phyloP scores from a whole-genome alignment of 2,797 vertebrate genomes.

The Danio tinwini region DNA sequence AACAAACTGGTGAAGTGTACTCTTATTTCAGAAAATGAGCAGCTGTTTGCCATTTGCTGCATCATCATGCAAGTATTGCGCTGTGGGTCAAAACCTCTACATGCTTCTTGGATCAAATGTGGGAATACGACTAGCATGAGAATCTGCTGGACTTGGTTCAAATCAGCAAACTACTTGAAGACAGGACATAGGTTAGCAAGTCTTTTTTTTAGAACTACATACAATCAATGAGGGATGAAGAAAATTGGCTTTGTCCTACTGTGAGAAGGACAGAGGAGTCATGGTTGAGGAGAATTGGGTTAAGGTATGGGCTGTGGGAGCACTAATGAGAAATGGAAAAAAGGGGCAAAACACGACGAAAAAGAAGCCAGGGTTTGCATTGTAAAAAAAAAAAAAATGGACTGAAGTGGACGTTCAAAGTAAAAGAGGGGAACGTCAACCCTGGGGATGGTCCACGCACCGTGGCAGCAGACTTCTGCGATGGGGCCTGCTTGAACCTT shows the following conservation, averaged over 20 bases:
- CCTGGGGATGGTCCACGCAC: slow-evolving; percentile 72
- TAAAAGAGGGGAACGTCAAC: slow-evolving; percentile 39
- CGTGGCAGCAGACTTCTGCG: slow-evolving; percentile 75
- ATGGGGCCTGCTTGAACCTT: slow-evolving; percentile 66
- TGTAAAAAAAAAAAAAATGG: slow-evolving; percentile 18
- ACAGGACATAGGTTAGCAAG: slow-evolving; percentile 20
- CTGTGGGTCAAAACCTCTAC: slow-evolving; percentile 18
- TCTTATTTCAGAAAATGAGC: neutral
- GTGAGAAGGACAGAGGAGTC: slow-evolving; percentile 24
- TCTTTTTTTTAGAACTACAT: slow-evolving; percentile 27
- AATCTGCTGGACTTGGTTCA: neutral
- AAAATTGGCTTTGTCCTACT: slow-evolving; percentile 17
- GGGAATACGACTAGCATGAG: neutral
- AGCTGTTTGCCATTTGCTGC: slow-evolving; percentile 49
- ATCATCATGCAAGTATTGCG: slow-evolving; percentile 26
- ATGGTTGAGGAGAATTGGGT: slow-evolving; percentile 27
- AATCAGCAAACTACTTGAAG: slow-evolving; percentile 33
- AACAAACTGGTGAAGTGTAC: neutral
- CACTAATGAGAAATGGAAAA: slow-evolving; percentile 41
- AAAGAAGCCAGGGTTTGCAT: neutral
- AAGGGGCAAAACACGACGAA: slow-evolving; percentile 3
- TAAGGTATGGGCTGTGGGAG: slow-evolving; percentile 28
- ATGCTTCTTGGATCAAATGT: slow-evolving; percentile 24
- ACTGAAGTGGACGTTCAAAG: slow-evolving; percentile 46
- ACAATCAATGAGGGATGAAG: slow-evolving; percentile 7